Conservation (phyloP, 2,888 invertebrate species). For the Aphrophora alni region DNA sequence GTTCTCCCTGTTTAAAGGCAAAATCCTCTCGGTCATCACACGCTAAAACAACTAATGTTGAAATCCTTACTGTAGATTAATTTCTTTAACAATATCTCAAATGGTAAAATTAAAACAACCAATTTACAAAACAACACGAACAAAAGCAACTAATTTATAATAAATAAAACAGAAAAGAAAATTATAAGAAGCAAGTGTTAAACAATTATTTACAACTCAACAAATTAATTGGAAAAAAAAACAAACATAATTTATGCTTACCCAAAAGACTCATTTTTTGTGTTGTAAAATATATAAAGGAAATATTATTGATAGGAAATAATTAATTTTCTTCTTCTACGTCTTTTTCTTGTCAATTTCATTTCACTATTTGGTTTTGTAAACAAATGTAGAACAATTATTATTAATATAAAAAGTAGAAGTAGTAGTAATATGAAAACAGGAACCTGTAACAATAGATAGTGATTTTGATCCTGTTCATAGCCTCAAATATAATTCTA, state of each 20-base stretch:
- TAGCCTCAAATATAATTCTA: no score
- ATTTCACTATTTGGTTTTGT: not conserved
- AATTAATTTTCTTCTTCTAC: not conserved
- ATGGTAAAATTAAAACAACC: no score
- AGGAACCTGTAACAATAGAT: not conserved
- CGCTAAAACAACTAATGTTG: no score
- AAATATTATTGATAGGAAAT: not conserved
- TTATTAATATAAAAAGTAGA: not conserved
- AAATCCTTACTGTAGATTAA: no score
- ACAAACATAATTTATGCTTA: not conserved
- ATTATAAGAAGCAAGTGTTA: slow-evolving; percentile 14
- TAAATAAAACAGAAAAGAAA: no score
- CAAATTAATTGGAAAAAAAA: not conserved
- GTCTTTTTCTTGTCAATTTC: not conserved
- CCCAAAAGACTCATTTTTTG: not conserved
- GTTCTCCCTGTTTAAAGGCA: no score
- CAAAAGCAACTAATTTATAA: no score
- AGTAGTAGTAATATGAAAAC: not conserved
- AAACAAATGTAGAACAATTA: not conserved
- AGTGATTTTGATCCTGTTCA: no score
- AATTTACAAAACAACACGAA: no score
- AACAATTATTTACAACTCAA: slow-evolving; percentile 20
- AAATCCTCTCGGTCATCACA: no score
- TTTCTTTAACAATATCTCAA: no score
- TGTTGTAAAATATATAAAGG: no score